Base-by-base conservation (phyloP, 2,113 vertebrate species). In the Xiphias gladius region DNA sequence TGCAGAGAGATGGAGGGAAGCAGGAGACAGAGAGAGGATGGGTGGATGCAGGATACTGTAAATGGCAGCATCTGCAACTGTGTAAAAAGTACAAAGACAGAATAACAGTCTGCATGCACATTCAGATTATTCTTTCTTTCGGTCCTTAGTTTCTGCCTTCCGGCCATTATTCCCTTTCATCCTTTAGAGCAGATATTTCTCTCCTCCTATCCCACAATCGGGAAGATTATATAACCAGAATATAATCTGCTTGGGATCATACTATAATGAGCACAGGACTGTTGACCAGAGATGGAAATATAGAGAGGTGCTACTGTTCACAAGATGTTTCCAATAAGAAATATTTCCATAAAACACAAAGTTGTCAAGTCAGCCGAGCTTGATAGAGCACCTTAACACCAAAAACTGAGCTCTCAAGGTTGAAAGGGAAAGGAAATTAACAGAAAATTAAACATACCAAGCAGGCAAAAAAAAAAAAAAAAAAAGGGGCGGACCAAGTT, bases 241-340 rank as follows among this genome's bases (percentile, higher is more conserved):
- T 89, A 88, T 92, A 93, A 93, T 94, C 93, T 91, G 89, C 70
- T 82, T 48, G 63, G 85, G 86, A 88, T 92, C 84, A 86, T 76
- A 86, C 75, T 59, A 77, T 87, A 90, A 85, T 76, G 59, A 85
- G 74, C 67, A 61, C 52, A 65, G 69, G 48, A 32, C 46, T 69
- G 65, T 13, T 26, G 52, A 43, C 68, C 54, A 63, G 26, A 55
- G 63, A 61, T 48, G 37, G 41, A 54, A 43, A 58, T 10, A 16
- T 35, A 65, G 26, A 62, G 57, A 74, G 32, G 9, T 30, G 55
- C 46, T 28, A 52, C 62, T 59, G 10, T 11, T 55, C 79, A 69
- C 41, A 20, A 37, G 54, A 80, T 69, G 43, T 35, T 66, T 41
- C 32, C 0, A 26, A 13, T 37, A 22, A 41, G 55, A n/a, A 30